Evolutionary conservation across 2,797 vertebrate genomes (phyloP), one percentile per base, ranked within the genome.

Genomic region (Rhinoraja longicauda): DNA sequence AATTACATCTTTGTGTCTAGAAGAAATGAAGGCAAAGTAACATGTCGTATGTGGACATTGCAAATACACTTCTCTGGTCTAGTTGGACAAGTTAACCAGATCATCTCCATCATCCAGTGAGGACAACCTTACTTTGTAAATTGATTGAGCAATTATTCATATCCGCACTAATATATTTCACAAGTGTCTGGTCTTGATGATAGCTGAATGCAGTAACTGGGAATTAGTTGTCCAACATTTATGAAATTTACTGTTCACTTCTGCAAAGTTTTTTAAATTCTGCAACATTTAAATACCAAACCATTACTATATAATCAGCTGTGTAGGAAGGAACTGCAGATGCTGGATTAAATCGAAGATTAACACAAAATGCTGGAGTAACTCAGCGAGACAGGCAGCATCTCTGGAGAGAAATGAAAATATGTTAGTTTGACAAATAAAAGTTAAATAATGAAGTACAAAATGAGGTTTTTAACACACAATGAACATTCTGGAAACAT

Each of bases 401-500:
- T 53, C 45, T 53, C 45, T 53, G 45, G 45, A 53, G 45, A 53
- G 4, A 53, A 53, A 5, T 4, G 53, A 53, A 53, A 53, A 92
- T 24, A 57, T 75, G 45, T 29, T 86, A 62, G 12, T 26, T 73
- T 75, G 67, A n/a, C 39, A 92, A 92, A 75, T 92, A 29, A 73
- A 91, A 21, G 26, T 26, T 73, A 32, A 92, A 92, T 13, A 13
- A 72, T 24, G 53, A 92, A 75, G 13, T 1, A 57, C 0, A 53
- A 73, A 53, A 75, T 92, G 73, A 92, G 70, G 36, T 70, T 75
- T 75, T 92, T 53, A 73, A 9, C n/a, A 92, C 39, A 72, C 15
- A 75, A 75, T 75, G 92, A 45, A 75, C 45, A 92, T 92, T 53
- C 39, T 92, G 90, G 17, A 92, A 92, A 91, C 67, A 57, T 24